Evolutionary conservation across 2,888 invertebrate species (phyloP).

Genomic region (Agrochola lychnidis): DNA sequence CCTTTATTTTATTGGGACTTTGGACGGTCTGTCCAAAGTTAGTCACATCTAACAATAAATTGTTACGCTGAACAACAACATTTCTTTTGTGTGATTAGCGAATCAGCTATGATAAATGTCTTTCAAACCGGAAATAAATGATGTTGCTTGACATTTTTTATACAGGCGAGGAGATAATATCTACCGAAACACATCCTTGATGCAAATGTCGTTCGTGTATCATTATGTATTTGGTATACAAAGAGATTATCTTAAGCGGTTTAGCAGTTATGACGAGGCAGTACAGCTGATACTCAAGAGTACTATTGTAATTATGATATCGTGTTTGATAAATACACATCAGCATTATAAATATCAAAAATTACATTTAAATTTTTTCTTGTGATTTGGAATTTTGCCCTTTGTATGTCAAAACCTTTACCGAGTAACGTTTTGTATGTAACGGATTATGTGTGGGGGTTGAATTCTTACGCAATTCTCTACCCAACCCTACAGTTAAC

Average conservation of each 20-base stretch:
- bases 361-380: not conserved
- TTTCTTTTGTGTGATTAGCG: not conserved
- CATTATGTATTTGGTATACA: constrained; percentile 27
- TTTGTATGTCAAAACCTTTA: no score
- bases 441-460: no score
- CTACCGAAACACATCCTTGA: constrained; percentile 2
- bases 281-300: constrained; percentile 12
- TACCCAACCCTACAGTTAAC: not conserved
- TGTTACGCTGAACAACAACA: not conserved
- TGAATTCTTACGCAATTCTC: not conserved
- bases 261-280: constrained; percentile 15
- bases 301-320: constrained; percentile 26
- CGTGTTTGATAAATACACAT: constrained; percentile 19
- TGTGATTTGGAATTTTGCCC: not conserved
- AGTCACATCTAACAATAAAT: not conserved
- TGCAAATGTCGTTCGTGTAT: constrained; percentile 36
- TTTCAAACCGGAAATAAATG: constrained; percentile 11
- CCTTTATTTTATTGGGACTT: not conserved
- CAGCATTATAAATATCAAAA: not conserved
- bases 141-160: constrained; percentile 17
- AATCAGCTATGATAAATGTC: not conserved
- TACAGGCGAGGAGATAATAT: constrained; percentile 22
- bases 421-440: no score
- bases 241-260: constrained; percentile 41
- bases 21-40: not conserved